Conservation (phyloP, 2,797 vertebrate genomes). For the Sebastes matsubarae region DNA sequence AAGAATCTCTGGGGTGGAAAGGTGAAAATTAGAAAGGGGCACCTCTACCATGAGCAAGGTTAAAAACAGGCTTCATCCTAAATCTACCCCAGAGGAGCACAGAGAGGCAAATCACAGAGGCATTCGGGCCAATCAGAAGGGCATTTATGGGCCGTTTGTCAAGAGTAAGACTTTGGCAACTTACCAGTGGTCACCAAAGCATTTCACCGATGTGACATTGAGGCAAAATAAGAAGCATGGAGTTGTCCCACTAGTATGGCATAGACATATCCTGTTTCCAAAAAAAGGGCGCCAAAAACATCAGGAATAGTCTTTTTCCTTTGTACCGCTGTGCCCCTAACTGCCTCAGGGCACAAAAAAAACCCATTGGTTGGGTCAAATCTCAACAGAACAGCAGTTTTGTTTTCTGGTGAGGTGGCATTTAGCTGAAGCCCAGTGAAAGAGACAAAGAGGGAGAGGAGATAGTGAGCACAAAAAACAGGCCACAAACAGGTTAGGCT, state of each 20-base stretch:
- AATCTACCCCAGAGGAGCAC: background rate
- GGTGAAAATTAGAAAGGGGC: background rate
- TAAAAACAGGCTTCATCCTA: background rate
- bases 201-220: background rate
- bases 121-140: background rate
- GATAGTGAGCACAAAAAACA: background rate
- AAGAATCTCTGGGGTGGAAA: background rate
- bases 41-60: background rate
- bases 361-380: background rate
- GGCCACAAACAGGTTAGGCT: background rate
- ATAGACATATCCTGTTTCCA: background rate
- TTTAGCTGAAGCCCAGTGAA: background rate
- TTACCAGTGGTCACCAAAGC: background rate
- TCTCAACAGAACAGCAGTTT: conserved; percentile 22
- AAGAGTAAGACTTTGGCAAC: background rate
- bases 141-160: background rate
- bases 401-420: conserved; percentile 9
- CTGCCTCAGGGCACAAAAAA: background rate
- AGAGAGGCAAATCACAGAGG: background rate
- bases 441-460: background rate
- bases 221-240: background rate
- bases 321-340: background rate
- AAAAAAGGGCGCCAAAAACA: background rate
- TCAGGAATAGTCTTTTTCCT: background rate
- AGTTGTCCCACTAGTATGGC: background rate